Conservation (phyloP, 2,797 vertebrate genomes). For the Hybognathus amarus region DNA sequence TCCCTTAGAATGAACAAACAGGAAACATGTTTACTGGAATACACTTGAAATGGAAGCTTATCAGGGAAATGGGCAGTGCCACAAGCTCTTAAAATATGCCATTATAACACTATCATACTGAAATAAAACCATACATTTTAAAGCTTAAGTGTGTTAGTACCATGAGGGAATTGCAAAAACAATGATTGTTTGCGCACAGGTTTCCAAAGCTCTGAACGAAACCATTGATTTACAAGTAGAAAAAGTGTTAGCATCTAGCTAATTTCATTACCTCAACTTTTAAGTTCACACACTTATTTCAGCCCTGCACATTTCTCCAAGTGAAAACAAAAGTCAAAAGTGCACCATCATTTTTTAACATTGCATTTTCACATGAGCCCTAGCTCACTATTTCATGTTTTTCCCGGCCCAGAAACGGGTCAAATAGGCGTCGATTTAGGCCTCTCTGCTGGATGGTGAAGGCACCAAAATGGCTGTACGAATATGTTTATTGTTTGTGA, state of each 20-base stretch:
- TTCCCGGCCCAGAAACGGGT: too few species aligned
- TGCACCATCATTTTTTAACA: too few species aligned
- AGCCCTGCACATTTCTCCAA: not conserved
- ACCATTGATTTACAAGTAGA: not conserved
- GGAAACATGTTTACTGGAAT: conserved; percentile 18
- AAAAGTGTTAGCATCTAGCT: not conserved
- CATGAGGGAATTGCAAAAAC: not conserved
- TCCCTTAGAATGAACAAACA: not conserved
- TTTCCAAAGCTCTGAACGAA: not conserved
- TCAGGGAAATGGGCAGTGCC: not conserved
- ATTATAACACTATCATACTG: not conserved
- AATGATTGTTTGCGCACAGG: not conserved
- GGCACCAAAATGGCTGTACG: too few species aligned
- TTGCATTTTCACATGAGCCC: too few species aligned
- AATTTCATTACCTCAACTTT: not conserved
- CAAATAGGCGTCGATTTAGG: too few species aligned
- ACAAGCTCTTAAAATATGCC: conserved; percentile 1
- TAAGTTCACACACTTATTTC: not conserved
- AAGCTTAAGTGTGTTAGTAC: not conserved
- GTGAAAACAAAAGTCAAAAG: not conserved
- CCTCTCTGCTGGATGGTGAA: too few species aligned
- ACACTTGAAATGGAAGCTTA: not conserved
- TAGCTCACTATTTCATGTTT: too few species aligned
- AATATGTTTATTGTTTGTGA: too few species aligned
- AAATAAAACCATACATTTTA: not conserved